Evolutionary conservation across 2,113 vertebrate species (phyloP), one percentile per base, ranked within the genome.

Genomic region (Laterallus jamaicensis): DNA sequence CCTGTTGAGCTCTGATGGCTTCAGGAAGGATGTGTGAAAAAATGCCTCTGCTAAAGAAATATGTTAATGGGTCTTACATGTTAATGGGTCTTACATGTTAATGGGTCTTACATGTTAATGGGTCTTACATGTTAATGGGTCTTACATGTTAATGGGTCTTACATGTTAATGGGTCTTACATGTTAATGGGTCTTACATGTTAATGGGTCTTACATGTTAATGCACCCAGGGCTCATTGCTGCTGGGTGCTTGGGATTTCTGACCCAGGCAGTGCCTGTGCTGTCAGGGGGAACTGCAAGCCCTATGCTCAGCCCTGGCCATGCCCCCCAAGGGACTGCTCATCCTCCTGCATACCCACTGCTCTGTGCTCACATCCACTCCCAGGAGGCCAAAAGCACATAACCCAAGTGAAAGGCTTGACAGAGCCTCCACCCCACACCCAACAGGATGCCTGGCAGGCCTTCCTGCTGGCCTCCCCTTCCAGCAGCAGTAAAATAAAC

Each of bases 401-500:
- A 26, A 1, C 31, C 58, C 40, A 25, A 29, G 29, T 1, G 4
- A 66, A 83, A 26, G 0, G 5, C 47, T 64, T 62, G 10, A 5
- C 1, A 82, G 49, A 93, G 86, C 86, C 88, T 93, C 59, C 47
- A 75, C 60, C 90, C 75, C 54, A 74, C 39, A 40, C 67, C 84
- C 85, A 21, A 11, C 9, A 28, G 84, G 77, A 37, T 37, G 83
- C 91, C 74, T 83, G 96, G 93, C 85, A 87, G 80, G 31, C 69
- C 82, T 29, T 90, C 67, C 85, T 92, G 28, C 60, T 54, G 93
- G 71, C 85, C 90, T 79, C 69, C 88, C 84, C 93, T 82, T 67
- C 90, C 92, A 97, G 88, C 86, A 88, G 62, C 90, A 87, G 85
- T 50, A 86, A 74, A 82, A 93, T 50, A 80, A 94, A 54, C 76